Evolutionary conservation across 2,113 vertebrate genomes (phyloP).

Genomic region (Urocolius indicus): DNA sequence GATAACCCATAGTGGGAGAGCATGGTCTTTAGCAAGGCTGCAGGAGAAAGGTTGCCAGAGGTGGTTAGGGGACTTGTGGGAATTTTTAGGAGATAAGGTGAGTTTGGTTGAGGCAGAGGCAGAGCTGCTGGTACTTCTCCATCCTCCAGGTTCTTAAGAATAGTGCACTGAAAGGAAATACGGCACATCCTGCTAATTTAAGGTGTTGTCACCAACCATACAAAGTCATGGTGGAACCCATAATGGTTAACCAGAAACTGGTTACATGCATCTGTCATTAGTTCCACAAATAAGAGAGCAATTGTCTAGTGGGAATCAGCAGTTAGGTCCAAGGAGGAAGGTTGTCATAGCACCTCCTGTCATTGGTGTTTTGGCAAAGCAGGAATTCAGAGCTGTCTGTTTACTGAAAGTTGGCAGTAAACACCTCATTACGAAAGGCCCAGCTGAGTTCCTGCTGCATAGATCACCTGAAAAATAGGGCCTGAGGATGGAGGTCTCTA

Average conservation of each 20-base stretch:
- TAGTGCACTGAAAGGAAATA: background rate
- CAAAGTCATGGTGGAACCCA: fast-evolving
- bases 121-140: background rate
- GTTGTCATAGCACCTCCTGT: background rate
- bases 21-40: background rate
- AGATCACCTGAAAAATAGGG: background rate
- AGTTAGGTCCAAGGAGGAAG: background rate
- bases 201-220: background rate
- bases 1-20: background rate
- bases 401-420: background rate
- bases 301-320: background rate
- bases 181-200: background rate
- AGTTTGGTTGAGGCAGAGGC: background rate
- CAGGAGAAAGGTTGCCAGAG: background rate
- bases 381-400: background rate
- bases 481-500: background rate
- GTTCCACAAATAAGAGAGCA: background rate
- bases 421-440: background rate
- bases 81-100: background rate
- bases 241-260: background rate
- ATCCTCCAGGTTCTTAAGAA: fast-evolving
- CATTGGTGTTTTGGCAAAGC: fast-evolving
- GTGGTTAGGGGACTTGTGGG: background rate
- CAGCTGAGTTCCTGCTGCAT: background rate
- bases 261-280: fast-evolving